Evolutionary conservation across 2,113 vertebrate genomes (phyloP).

Genomic region (Martes martes): DNA sequence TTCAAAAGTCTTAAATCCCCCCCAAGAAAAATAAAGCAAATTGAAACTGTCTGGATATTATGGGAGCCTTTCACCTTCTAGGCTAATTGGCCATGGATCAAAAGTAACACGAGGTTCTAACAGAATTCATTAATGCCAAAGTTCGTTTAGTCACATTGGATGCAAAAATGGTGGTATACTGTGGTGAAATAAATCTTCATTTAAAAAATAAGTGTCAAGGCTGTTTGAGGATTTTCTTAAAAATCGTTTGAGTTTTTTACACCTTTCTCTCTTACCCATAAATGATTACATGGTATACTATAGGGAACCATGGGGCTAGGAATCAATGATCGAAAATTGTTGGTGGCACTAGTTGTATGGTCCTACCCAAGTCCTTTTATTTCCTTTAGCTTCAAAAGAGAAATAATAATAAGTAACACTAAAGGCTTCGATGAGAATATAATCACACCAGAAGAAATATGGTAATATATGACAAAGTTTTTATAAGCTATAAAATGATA

Average conservation of each 20-base stretch:
- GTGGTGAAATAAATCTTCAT: slow-evolving; percentile 21
- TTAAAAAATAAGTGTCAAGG: slow-evolving; percentile 44
- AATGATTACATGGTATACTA: background rate
- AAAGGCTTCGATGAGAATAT: background rate
- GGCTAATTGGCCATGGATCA: slow-evolving; percentile 19
- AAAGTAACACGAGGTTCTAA: slow-evolving; percentile 16
- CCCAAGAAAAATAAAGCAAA: slow-evolving; percentile 27
- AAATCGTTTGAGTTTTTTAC: background rate
- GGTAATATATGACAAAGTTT: background rate
- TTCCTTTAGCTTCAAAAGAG: slow-evolving; percentile 2
- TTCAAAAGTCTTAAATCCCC: background rate
- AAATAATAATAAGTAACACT: background rate
- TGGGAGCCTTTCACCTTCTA: background rate
- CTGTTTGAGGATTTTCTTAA: background rate
- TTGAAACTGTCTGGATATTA: background rate
- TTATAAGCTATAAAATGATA: background rate
- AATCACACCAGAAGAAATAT: background rate
- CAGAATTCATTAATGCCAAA: slow-evolving; percentile 20
- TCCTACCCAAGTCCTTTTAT: background rate
- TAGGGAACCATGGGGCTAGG: background rate
- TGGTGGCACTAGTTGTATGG: background rate
- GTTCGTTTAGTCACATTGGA: background rate
- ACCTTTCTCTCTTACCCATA: background rate
- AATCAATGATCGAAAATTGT: background rate
- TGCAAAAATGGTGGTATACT: background rate